Evolutionary conservation across 2,113 vertebrate species (phyloP).

Genomic region (Theristicus caerulescens): DNA sequence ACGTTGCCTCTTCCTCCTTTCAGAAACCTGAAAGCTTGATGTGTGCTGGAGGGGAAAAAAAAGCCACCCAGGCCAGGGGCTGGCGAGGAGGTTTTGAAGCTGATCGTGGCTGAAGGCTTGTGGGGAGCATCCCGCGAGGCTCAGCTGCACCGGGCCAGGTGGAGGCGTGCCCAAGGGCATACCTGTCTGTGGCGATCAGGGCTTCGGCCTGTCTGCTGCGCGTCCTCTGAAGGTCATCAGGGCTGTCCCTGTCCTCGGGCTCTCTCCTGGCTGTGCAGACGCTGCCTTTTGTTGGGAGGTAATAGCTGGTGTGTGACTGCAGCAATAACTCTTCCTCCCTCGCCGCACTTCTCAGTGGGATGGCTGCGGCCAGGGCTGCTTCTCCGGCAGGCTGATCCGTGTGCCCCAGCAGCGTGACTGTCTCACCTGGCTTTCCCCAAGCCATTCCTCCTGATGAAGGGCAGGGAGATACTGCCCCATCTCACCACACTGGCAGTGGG

Average conservation of each 20-base stretch:
- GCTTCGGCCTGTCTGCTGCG: background rate
- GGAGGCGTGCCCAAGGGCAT: background rate
- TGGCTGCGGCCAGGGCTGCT: background rate
- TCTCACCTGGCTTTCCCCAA: background rate
- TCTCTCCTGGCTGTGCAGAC: background rate
- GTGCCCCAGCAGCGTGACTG: background rate
- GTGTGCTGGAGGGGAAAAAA: background rate
- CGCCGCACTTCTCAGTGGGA: rapidly evolving
- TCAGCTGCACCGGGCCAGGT: background rate
- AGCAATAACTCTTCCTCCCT: conserved; percentile 28
- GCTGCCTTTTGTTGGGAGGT: conserved; percentile 43
- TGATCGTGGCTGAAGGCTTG: conserved; percentile 21
- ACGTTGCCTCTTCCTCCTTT: background rate
- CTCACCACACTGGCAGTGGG: rapidly evolving
- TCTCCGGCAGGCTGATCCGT: background rate
- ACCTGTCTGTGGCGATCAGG: conserved; percentile 37
- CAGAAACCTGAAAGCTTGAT: background rate
- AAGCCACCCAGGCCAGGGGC: background rate
- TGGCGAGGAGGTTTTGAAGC: background rate
- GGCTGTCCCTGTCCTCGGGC: conserved; percentile 15
- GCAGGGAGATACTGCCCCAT: background rate
- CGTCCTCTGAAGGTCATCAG: conserved; percentile 20
- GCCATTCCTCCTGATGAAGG: background rate
- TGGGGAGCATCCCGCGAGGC: background rate
- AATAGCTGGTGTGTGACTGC: conserved; percentile 15